Conservation (phyloP, 2,113 vertebrate genomes). For the Podilymbus podiceps region DNA sequence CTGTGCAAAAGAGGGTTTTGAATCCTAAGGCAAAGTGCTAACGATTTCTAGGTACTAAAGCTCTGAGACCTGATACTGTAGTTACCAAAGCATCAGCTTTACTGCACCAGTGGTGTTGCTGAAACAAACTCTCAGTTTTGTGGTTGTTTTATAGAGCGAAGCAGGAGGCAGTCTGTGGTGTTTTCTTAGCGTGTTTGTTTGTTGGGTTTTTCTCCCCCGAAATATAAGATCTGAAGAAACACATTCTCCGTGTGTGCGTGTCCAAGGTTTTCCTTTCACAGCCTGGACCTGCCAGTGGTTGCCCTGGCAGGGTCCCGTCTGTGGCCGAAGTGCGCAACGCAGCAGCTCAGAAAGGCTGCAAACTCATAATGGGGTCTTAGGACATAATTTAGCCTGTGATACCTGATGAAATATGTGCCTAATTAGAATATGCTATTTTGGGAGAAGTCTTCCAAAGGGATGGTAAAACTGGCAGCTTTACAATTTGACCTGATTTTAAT, state of each 20-base stretch:
- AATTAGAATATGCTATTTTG: neutral
- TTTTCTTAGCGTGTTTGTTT: neutral
- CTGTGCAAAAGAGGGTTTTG: neutral
- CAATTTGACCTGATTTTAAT: neutral
- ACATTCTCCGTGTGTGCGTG: neutral
- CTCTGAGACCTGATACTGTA: neutral
- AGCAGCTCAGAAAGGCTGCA: slow-evolving; percentile 48
- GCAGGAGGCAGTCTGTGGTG: neutral
- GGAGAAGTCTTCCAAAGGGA: neutral
- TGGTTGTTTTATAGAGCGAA: neutral
- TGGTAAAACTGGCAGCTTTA: neutral
- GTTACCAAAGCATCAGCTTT: neutral
- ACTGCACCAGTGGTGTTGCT: neutral
- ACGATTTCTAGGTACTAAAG: neutral
- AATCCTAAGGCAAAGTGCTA: neutral
- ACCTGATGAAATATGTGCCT: neutral
- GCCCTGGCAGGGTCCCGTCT: slow-evolving; percentile 78
- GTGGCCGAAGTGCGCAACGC: slow-evolving; percentile 53
- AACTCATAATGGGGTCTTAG: slow-evolving; percentile 71
- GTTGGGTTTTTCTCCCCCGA: neutral
- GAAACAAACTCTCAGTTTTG: neutral
- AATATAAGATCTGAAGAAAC: neutral
- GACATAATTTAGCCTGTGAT: neutral
- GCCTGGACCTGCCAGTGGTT: slow-evolving; percentile 80
- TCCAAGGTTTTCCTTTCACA: slow-evolving; percentile 45